Evolutionary conservation across 1,140 invertebrate species (phyloP).

Genomic region (Brachionus calyciflorus): DNA sequence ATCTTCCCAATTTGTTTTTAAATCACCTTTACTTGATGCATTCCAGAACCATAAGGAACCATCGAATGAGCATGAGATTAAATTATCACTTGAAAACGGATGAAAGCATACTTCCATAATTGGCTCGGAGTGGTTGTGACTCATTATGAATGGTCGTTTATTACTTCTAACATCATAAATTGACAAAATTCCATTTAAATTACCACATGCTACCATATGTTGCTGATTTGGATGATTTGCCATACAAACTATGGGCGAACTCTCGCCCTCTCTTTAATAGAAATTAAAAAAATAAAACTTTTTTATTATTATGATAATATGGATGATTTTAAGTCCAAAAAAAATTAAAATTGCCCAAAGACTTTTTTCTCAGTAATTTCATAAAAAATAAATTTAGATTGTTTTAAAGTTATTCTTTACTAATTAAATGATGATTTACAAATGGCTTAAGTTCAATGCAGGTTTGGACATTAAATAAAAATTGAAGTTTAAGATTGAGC

Average conservation of each 20-base stretch:
- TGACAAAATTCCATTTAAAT: slow-evolving; percentile 9
- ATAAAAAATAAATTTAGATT: too few species aligned
- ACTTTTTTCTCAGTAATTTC: too few species aligned
- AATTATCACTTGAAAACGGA: slow-evolving; percentile 32
- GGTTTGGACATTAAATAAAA: too few species aligned
- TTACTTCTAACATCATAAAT: slow-evolving; percentile 36
- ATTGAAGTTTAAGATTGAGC: too few species aligned
- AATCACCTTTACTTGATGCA: not conserved
- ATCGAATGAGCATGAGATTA: slow-evolving; percentile 8
- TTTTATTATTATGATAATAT: too few species aligned
- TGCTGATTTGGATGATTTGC: slow-evolving; percentile 18
- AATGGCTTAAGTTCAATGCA: too few species aligned
- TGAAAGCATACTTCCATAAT: slow-evolving; percentile 17
- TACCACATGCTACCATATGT: slow-evolving; percentile 25
- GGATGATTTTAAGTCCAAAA: too few species aligned
- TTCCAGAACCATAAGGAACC: slow-evolving; percentile 11
- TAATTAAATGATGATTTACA: too few species aligned
- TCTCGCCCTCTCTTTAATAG: slow-evolving; percentile 12
- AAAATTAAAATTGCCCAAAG: too few species aligned
- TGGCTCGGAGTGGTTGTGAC: slow-evolving; percentile 10
- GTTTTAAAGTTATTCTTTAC: too few species aligned
- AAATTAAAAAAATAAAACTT: not conserved
- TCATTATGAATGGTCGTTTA: not conserved
- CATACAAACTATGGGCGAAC: slow-evolving; percentile 3
- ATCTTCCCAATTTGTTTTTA: slow-evolving; percentile 15